These are phyloP conservation scores for Phoxinus phoxinus DNA, from an alignment of 2,113 vertebrate genomes.

Conservation along the genomic window DNA sequence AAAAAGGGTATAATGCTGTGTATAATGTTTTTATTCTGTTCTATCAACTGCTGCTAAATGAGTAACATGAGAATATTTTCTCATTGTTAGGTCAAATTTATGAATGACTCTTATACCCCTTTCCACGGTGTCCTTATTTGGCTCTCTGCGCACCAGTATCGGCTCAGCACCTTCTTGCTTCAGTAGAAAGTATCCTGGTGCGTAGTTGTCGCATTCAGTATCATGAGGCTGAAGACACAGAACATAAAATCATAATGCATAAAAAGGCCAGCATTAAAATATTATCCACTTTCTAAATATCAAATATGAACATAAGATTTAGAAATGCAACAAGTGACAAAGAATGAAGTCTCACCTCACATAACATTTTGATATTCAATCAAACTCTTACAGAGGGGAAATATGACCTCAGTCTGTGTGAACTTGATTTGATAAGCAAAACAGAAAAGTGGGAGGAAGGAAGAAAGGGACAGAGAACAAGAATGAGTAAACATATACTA, in stretches of 20 bases:
- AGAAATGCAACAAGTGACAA: background rate
- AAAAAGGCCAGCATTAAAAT: background rate
- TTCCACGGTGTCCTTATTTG: conserved; percentile 56
- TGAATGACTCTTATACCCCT: conserved; percentile 31
- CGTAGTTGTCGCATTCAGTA: conserved; percentile 38
- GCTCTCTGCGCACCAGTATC: conserved; percentile 39
- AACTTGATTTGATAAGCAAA: background rate
- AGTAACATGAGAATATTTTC: background rate
- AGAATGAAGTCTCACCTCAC: background rate
- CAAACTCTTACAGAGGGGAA: background rate
- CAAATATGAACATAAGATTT: background rate
- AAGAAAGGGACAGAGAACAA: background rate
- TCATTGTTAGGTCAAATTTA: background rate
- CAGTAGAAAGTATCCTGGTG: conserved; percentile 53
- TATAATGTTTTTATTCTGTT: no score
- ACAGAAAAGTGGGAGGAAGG: background rate
- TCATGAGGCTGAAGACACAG: conserved; percentile 33
- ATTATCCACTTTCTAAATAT: background rate
- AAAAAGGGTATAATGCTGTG: background rate
- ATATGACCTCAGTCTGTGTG: background rate
- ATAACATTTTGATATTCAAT: background rate
- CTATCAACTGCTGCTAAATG: no score
- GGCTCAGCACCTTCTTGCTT: conserved; percentile 64
- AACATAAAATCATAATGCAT: background rate
- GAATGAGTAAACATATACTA: background rate